Conservation (phyloP, 2,113 vertebrate species). For the Toxostoma redivivum region DNA sequence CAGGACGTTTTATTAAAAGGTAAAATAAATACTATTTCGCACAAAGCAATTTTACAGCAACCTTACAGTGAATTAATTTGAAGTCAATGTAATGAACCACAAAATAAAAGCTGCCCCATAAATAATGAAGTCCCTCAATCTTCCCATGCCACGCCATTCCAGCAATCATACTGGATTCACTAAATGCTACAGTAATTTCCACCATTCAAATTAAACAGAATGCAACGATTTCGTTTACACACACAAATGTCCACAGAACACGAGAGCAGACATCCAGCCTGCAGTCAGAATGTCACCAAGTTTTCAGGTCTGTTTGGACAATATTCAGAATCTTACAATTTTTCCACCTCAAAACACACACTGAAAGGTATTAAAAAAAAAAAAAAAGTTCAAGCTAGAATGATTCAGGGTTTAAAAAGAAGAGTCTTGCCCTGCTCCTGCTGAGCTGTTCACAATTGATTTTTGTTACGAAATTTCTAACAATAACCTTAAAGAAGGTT, state of each 20-base stretch:
- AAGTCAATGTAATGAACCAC: not conserved
- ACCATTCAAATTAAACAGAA: not conserved
- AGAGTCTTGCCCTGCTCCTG: not conserved
- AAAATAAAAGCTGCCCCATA: not conserved
- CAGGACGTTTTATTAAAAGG: not conserved
- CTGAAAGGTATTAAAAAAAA: not conserved
- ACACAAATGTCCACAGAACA: not conserved
- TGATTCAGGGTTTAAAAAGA: not conserved
- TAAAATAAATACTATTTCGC: conserved; percentile 11
- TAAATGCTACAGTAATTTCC: not conserved
- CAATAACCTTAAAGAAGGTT: not conserved
- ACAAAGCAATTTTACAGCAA: not conserved
- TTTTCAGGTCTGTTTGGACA: not conserved
- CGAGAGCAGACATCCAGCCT: not conserved
- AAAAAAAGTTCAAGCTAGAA: not conserved
- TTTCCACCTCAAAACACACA: not conserved
- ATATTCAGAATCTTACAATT: not conserved
- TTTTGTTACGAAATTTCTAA: not conserved
- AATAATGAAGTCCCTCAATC: not conserved
- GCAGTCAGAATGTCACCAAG: not conserved
- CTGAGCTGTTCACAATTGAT: not conserved
- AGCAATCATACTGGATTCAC: not conserved
- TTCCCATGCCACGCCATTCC: not conserved
- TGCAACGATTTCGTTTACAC: not conserved
- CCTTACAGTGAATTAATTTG: not conserved